phyloP scores from a whole-genome alignment of 2,113 vertebrate species.

The Desmodus rotundus region DNA sequence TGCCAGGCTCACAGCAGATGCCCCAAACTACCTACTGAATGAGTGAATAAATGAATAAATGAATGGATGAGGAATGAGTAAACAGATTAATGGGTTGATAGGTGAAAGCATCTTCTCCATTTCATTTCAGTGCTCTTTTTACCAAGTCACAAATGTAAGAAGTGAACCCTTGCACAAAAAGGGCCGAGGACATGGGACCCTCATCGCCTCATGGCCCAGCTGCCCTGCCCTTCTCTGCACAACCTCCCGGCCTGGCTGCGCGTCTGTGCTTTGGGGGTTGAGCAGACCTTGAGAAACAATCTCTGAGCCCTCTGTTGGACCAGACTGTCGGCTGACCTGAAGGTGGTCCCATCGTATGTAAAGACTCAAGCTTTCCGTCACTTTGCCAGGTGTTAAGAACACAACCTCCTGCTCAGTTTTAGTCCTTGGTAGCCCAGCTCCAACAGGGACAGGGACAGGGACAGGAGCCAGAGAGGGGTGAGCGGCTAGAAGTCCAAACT shows the following conservation, averaged over 20 bases:
- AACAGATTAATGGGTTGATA: not conserved
- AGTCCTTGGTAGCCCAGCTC: not conserved
- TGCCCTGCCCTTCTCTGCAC: not conserved
- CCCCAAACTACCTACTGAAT: not conserved
- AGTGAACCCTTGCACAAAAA: not conserved
- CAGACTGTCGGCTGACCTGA: not conserved
- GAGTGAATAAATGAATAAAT: not conserved
- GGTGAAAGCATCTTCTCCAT: not conserved
- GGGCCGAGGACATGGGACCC: not conserved
- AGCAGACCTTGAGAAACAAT: not conserved
- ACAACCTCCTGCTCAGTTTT: not conserved
- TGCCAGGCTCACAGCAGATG: not conserved
- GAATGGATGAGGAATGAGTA: not conserved
- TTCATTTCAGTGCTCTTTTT: not conserved
- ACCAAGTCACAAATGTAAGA: not conserved
- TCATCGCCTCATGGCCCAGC: no score
- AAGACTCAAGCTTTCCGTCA: not conserved
- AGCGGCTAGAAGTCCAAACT: not conserved
- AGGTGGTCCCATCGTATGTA: slow-evolving; percentile 2
- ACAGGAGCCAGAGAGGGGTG: not conserved
- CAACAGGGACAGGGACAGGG: not conserved
- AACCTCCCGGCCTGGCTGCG: not conserved
- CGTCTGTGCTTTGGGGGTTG: not conserved
- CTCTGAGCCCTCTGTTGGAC: not conserved
- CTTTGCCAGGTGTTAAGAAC: not conserved